Conservation (phyloP, 2,113 vertebrate genomes). For the Barnardius zonarius region DNA sequence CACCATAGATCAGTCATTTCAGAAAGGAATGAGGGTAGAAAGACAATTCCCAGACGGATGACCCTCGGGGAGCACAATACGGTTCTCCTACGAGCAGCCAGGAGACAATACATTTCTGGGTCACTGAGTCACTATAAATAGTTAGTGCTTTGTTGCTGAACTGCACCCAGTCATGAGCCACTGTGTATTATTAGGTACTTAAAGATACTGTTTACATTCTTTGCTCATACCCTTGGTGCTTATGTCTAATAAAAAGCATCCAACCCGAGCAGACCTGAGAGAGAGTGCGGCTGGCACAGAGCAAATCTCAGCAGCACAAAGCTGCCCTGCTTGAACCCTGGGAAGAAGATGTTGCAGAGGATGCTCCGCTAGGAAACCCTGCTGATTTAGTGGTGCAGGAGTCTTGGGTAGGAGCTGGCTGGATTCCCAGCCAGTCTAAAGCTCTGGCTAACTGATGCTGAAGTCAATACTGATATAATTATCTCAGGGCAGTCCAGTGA, state of each 20-base stretch:
- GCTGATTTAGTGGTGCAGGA: neutral
- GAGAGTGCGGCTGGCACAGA: neutral
- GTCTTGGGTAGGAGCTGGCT: neutral
- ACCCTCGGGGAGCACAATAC: neutral
- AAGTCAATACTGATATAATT: neutral
- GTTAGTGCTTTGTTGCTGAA: neutral
- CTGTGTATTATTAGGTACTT: constrained; percentile 5
- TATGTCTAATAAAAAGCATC: constrained; percentile 49
- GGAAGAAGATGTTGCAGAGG: neutral
- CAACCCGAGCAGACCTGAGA: constrained; percentile 7
- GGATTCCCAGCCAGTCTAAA: constrained; percentile 7
- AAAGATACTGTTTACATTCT: constrained; percentile 39
- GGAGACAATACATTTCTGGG: constrained; percentile 49
- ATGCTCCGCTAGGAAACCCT: neutral
- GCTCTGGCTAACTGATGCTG: neutral
- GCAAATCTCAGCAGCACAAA: constrained; percentile 1
- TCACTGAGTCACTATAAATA: constrained; percentile 52
- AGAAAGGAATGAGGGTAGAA: neutral
- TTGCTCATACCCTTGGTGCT: constrained; percentile 28
- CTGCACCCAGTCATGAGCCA: neutral
- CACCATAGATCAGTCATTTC: neutral
- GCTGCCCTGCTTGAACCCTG: neutral
- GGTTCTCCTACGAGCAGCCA: neutral
- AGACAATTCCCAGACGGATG: constrained; percentile 15
- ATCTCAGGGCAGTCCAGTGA: neutral